Percentiles rank a stretch among this genome's conserved stretches.
These are phyloP conservation scores for Moxostoma hubbsi DNA, from an alignment of 2,797 vertebrate genomes.

Conservation along the genomic window DNA sequence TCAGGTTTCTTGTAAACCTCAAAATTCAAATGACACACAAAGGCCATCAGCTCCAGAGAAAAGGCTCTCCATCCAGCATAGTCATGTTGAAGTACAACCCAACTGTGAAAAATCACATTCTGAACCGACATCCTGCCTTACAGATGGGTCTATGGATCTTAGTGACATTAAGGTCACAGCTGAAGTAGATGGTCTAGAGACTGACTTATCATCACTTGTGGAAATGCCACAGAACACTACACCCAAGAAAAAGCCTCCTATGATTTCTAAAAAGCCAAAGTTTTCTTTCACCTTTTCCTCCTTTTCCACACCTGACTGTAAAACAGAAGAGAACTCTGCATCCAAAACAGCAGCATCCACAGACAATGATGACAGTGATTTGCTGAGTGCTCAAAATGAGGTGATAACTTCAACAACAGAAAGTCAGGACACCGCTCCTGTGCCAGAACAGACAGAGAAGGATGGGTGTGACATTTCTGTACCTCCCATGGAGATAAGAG, in stretches of 20 bases:
- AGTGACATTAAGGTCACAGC: not conserved
- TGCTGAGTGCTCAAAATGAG: constrained; percentile 63
- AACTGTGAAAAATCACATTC: constrained; percentile 38
- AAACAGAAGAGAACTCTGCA: constrained; percentile 65
- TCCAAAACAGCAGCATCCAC: constrained; percentile 59
- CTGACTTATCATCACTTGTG: constrained; percentile 29
- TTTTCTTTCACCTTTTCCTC: constrained; percentile 80
- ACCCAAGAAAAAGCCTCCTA: constrained; percentile 87
- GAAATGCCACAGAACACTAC: constrained; percentile 66
- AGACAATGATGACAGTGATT: constrained; percentile 59
- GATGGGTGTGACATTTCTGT: constrained; percentile 68
- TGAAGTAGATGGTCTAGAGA: constrained; percentile 30
- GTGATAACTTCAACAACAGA: constrained; percentile 56
- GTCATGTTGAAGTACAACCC: constrained; percentile 9
- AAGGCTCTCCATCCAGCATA: constrained; percentile 54
- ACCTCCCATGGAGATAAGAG: constrained; percentile 69
- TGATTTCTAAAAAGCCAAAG: constrained; percentile 91
- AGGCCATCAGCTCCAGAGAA: constrained; percentile 72
- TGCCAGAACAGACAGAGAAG: constrained; percentile 61
- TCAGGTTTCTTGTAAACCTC: constrained; percentile 48
- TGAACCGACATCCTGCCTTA: constrained; percentile 40
- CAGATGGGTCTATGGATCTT: constrained; percentile 50
- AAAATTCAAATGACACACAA: constrained; percentile 55
- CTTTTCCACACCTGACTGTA: too few relatives aligned
- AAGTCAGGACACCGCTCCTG: constrained; percentile 68